Evolutionary conservation across 2,888 invertebrate genomes (phyloP), one percentile per base, ranked within the genome.

Genomic region (Apamea anceps): DNA sequence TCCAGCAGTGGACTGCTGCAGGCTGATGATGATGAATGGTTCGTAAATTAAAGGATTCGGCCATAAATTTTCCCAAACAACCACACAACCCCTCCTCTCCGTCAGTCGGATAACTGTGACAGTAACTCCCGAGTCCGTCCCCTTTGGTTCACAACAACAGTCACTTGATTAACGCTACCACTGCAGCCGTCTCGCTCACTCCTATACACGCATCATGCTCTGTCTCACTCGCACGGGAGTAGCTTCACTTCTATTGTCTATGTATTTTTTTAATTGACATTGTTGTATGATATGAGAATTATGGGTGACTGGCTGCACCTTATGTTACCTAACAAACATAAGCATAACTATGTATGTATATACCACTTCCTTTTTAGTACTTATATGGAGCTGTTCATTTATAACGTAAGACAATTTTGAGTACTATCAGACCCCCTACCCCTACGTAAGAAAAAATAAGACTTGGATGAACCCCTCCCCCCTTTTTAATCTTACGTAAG

Each of bases 161-260:
- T 80, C 89, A 94, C 92, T 95, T 95, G 95, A 95, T 95, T 96
- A 95, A 94, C 95, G 93, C 88, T 88, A 91, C 93, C 91, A 89
- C 90, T 85, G 79, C 85, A 6, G 8, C 88, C 72, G 28, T 92
- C 93, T 85, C 90, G 6, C 88, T 93, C 92, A 28, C 92, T 85
- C 93, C 32, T 85, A 66, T 10, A n/a, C 51, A 32, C 66, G 32
- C 8, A 8, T 0, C 7, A n/a, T 72, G 7, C 2, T 48, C 86
- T 77, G 18, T 90, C 90, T 90, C 91, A 3, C 83, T 91, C 89
- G n/a, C 81, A 75, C 86, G 7, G 42, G 62, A 10, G 89, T 91
- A 92, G 92, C 91, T 92, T 92, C 88, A 92, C 92, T 91, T 45
- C n/a, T 32, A 81, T 82, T 85, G 85, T 75, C 66, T 67, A 62